These are phyloP conservation scores for Gallinago solitaria DNA, from an alignment of 2,797 vertebrate species.

Conservation along the genomic window DNA sequence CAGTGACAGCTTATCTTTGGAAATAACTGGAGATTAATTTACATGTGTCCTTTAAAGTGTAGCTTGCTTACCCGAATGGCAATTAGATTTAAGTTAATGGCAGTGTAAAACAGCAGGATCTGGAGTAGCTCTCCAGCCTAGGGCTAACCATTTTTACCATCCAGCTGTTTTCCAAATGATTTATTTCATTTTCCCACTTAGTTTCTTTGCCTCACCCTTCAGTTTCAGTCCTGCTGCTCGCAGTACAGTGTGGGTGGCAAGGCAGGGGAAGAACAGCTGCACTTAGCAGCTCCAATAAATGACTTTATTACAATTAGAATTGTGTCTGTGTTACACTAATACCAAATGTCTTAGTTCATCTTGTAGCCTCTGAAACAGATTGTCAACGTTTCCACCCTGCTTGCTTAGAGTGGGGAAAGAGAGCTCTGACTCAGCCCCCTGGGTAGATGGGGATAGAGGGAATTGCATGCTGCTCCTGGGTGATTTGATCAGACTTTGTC, in stretches of 20 bases:
- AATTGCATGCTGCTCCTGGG: not conserved
- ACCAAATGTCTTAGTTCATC: conserved; percentile 45
- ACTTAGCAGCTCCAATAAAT: conserved; percentile 25
- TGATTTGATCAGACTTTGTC: not conserved
- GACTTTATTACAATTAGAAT: conserved; percentile 31
- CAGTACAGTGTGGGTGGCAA: not conserved
- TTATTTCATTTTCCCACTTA: conserved; percentile 37
- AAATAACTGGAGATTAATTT: conserved; percentile 29
- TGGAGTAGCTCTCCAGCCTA: not conserved
- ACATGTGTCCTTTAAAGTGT: not conserved
- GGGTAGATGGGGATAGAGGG: not conserved
- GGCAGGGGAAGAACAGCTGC: conserved; percentile 22
- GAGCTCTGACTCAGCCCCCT: conserved; percentile 31
- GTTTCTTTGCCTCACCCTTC: not conserved
- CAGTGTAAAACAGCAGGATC: not conserved
- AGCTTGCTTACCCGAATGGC: not conserved
- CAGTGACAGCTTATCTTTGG: not conserved
- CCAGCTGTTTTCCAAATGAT: conserved; percentile 49
- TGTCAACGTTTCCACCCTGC: conserved; percentile 27
- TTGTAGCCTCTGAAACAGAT: not conserved
- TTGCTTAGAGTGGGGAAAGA: not conserved
- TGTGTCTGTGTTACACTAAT: conserved; percentile 8
- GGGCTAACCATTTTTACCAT: conserved; percentile 20
- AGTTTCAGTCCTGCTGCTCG: not conserved
- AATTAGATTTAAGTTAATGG: conserved; percentile 22